Base-by-base conservation (phyloP, 2,797 vertebrate genomes). In the Leuciscus waleckii region DNA sequence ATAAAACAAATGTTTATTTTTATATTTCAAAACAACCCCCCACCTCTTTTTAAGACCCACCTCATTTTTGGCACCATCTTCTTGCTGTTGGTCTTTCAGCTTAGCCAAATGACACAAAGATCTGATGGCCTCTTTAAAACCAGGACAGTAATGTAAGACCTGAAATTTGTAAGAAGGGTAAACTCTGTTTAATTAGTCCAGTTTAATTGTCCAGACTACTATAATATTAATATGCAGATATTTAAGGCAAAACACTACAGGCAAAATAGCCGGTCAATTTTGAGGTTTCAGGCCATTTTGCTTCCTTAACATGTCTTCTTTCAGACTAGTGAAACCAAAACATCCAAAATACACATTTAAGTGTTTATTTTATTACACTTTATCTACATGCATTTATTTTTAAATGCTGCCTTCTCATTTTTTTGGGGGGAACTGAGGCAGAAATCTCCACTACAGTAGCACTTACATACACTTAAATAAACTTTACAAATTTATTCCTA, bases 131-230 rank as follows among this genome's bases (percentile, higher is more conserved):
- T 95, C 96, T 94, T 97, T 97, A 94, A 99, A 97, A 43, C 97
- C 97, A 81, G 98, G 98, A 87, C 98, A 99, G 91, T 98, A 97
- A 93, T 97, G 98, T 19, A 99, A 93, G 39, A 99, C 98, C 98
- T 99, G 89, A 21, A 89, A 81, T 81, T 80, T 81, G 13, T 49
- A 83, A 83, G 23, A 41, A 43, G 26, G 26, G 9, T 6, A 29
- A 26, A 51, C 11, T 32, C 8, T 19, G 6, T 21, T 39, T n/a
- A 35, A 74, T 63, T 21, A 16, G 41, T 5, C 35, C 35, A 35
- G 35, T 35, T 35, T 35, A 35, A 35, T 35, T 35, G 32, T 41
- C 14, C 54, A 61, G 41, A 26, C 16, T 10, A 65, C 23, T 54
- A 17, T 21, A 68, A 79, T 14, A 86, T 1, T 2, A 77, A 23